Percentiles rank a stretch among this genome's conserved stretches.
Conservation (phyloP, 2,113 vertebrate genomes). For the Vireo altiloquus region DNA sequence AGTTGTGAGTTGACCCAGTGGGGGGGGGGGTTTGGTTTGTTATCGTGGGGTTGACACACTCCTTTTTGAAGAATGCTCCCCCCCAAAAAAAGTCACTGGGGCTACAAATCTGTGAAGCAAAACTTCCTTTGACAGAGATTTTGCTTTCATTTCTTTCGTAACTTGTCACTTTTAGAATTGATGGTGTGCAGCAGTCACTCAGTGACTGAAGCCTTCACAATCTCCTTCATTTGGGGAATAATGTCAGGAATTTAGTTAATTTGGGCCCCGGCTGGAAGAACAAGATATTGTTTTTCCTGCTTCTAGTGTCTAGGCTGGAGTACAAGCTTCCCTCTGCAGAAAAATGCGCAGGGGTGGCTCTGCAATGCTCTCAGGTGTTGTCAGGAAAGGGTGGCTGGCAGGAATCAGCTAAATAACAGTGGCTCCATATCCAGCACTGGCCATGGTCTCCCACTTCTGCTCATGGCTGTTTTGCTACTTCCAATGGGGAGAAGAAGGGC, state of each 20-base stretch:
- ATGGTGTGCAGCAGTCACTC: neutral
- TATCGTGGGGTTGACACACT: neutral
- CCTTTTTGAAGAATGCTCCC: neutral
- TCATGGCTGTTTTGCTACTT: neutral
- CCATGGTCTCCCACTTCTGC: neutral
- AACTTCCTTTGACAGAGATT: neutral
- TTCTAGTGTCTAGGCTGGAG: neutral
- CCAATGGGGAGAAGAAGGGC: neutral
- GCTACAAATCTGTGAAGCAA: neutral
- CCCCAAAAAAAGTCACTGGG: neutral
- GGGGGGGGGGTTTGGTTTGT: neutral
- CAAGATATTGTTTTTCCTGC: neutral
- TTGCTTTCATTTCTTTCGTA: neutral
- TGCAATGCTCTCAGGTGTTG: fast-evolving
- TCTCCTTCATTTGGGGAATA: neutral
- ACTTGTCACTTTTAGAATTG: neutral
- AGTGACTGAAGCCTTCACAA: neutral
- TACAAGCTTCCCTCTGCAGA: neutral
- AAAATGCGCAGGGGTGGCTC: neutral
- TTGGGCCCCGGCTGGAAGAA: neutral
- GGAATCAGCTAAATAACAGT: neutral
- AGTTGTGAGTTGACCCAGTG: neutral
- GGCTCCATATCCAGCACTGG: neutral
- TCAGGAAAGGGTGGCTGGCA: neutral
- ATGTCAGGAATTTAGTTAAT: neutral